Evolutionary conservation across 2,113 vertebrate genomes (phyloP).

Genomic region (Cacatua alba): DNA sequence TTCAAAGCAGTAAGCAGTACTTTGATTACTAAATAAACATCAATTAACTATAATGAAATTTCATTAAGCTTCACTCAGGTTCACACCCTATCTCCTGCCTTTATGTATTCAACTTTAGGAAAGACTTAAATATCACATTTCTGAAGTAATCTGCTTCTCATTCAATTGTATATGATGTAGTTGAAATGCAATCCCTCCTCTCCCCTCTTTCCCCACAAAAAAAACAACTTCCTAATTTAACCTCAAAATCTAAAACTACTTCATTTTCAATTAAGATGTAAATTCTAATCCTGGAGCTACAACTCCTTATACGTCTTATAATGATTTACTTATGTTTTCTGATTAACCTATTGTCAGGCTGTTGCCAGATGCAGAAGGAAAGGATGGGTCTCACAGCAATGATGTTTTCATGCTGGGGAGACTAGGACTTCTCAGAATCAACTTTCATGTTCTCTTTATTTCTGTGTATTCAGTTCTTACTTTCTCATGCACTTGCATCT

Average conservation of each 20-base stretch:
- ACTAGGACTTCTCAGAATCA: background rate
- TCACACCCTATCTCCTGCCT: background rate
- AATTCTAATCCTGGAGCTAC: background rate
- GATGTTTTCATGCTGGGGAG: background rate
- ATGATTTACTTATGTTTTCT: background rate
- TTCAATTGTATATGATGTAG: background rate
- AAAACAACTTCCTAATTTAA: background rate
- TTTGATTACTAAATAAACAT: background rate
- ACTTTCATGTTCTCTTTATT: background rate
- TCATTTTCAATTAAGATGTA: background rate
- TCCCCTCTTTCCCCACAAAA: background rate
- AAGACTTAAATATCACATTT: background rate
- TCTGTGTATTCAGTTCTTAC: background rate
- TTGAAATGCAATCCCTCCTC: background rate
- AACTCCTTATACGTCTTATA: background rate
- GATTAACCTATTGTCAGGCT: background rate
- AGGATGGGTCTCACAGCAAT: background rate
- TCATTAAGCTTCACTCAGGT: background rate
- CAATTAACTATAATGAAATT: background rate
- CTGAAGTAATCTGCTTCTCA: background rate
- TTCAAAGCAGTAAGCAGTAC: background rate
- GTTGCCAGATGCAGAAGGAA: background rate
- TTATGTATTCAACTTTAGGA: background rate
- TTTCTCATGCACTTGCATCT: background rate
- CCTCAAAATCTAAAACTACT: background rate